These are phyloP conservation scores for Zaprionus taronus DNA, from an alignment of 1,140 invertebrate species.

Conservation along the genomic window DNA sequence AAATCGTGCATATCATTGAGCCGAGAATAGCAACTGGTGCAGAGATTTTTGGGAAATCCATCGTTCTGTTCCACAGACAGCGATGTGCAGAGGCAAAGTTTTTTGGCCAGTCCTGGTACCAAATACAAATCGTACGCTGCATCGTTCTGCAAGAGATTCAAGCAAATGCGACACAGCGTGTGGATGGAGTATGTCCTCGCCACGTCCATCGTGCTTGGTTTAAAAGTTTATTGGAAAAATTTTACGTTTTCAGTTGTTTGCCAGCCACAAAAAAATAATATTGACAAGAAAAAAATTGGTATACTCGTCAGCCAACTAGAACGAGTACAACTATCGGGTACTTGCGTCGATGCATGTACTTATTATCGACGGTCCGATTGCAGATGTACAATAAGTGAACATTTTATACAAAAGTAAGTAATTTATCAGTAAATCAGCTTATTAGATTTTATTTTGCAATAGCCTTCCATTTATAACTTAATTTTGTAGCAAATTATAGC, in stretches of 20 bases:
- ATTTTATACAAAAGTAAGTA: neutral
- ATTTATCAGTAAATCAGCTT: neutral
- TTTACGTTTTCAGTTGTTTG: conserved; percentile 43
- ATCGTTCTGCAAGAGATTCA: conserved; percentile 75
- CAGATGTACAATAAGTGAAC: neutral
- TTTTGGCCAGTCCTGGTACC: conserved; percentile 78
- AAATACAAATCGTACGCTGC: conserved; percentile 74
- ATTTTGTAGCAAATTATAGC: neutral
- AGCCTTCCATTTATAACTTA: neutral
- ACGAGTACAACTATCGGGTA: conserved; percentile 41
- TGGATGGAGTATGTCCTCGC: conserved; percentile 73
- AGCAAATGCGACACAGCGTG: conserved; percentile 77
- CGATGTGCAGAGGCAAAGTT: conserved; percentile 76
- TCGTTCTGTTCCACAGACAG: conserved; percentile 78
- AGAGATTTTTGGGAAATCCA: conserved; percentile 78
- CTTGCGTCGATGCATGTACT: conserved; percentile 32
- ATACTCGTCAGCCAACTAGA: conserved; percentile 67
- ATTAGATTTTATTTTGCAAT: neutral
- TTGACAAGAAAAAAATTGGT: conserved; percentile 77
- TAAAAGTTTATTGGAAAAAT: conserved; percentile 11
- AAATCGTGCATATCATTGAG: conserved; percentile 80
- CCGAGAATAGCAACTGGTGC: conserved; percentile 71
- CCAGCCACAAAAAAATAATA: conserved; percentile 72
- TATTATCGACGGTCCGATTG: conserved; percentile 11
- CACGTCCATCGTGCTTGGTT: conserved; percentile 62